A percentile compares a stretch with the other conserved stretches of the same genome.
These are phyloP conservation scores for Anoplius nigerrimus DNA, from an alignment of 2,888 invertebrate genomes.

Conservation along the genomic window DNA sequence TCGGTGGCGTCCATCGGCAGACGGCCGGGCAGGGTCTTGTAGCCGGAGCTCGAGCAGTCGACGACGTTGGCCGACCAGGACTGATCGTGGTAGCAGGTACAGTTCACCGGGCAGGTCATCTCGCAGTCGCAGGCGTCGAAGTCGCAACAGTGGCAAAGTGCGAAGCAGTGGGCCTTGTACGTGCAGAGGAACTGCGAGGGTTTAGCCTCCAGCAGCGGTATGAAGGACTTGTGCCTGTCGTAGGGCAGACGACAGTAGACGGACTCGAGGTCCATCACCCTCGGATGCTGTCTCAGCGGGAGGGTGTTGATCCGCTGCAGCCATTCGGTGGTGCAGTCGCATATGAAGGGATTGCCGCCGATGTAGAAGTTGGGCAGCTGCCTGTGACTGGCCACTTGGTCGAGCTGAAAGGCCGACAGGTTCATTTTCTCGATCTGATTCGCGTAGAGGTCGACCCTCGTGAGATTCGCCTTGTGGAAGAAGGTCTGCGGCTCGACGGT, in stretches of 20 bases:
- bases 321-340: conserved; percentile 98
- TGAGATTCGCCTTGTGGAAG: conserved; percentile 90
- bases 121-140: conserved; percentile 98
- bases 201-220: conserved; percentile 91
- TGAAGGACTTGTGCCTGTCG: conserved; percentile 88
- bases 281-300: conserved; percentile 90
- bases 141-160: conserved; percentile 96
- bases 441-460: conserved; percentile 93
- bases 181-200: conserved; percentile 94
- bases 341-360: conserved; percentile 94
- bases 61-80: conserved; percentile 95
- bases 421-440: conserved; percentile 94
- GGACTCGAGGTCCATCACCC: conserved; percentile 91
- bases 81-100: conserved; percentile 96
- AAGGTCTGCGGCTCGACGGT: conserved; percentile 92
- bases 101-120: conserved; percentile 96
- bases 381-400: conserved; percentile 85
- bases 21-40: conserved; percentile 88
- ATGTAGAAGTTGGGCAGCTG: conserved; percentile 93
- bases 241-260: conserved; percentile 92
- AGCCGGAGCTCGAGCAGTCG: conserved; percentile 89
- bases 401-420: conserved; percentile 89
- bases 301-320: conserved; percentile 91
- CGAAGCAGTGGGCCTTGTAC: conserved; percentile 95
- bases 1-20: conserved; percentile 98